Evolutionary conservation across 1,140 invertebrate genomes (phyloP).

Genomic region (Thrips palmi): DNA sequence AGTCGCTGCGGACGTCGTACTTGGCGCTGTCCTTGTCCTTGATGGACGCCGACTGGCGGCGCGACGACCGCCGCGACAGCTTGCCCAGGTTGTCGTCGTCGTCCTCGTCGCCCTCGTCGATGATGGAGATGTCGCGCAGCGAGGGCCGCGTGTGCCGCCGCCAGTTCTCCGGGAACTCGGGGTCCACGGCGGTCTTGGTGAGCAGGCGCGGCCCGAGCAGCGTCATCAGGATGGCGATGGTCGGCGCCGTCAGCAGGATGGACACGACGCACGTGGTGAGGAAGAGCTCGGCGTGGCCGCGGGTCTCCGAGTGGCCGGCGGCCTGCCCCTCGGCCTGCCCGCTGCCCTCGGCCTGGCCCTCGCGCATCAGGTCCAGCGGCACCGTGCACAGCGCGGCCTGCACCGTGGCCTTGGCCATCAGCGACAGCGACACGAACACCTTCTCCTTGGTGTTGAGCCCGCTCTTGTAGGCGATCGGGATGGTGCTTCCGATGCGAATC

Average conservation of each 20-base stretch:
- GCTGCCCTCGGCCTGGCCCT: slow-evolving; percentile 16
- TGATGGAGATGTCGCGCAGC: slow-evolving; percentile 64
- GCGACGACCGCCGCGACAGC: no score
- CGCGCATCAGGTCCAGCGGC: slow-evolving; percentile 43
- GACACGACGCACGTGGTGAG: slow-evolving; percentile 63
- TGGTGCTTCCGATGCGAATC: slow-evolving; percentile 10
- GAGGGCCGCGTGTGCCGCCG: slow-evolving; percentile 52
- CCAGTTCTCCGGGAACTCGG: slow-evolving; percentile 34
- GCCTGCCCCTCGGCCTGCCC: slow-evolving; percentile 15
- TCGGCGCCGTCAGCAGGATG: slow-evolving; percentile 80
- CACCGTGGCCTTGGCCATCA: slow-evolving; percentile 88
- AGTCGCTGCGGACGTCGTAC: no score
- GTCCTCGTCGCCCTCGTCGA: slow-evolving; percentile 46
- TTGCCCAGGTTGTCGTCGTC: slow-evolving; percentile 33
- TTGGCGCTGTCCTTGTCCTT: slow-evolving; percentile 17
- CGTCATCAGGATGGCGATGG: slow-evolving; percentile 76
- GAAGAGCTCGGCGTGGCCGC: slow-evolving; percentile 35
- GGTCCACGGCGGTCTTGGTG: slow-evolving; percentile 28
- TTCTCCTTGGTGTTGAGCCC: slow-evolving; percentile 72
- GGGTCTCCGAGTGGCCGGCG: slow-evolving; percentile 21
- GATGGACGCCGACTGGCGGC: no score
- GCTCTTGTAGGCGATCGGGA: slow-evolving; percentile 27
- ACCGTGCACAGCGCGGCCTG: slow-evolving; percentile 69
- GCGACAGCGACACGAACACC: slow-evolving; percentile 71
- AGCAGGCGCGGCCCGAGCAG: slow-evolving; percentile 59